Conservation (phyloP, 2,113 vertebrate species). For the Oryctolagus cuniculus region DNA sequence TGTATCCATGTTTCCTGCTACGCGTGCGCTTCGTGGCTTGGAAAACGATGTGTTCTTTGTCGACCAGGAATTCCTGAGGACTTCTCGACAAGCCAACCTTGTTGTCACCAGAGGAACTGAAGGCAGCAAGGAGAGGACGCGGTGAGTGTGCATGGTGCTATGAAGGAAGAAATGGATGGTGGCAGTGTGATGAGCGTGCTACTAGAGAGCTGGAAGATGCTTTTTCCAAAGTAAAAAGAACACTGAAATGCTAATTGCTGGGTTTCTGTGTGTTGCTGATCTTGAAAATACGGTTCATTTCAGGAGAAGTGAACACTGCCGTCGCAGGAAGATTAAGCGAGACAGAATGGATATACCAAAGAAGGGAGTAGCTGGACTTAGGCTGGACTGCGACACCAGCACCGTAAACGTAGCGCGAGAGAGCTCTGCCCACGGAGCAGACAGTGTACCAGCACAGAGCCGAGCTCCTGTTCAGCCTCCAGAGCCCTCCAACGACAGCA, state of each 20-base stretch:
- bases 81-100: conserved; percentile 97
- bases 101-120: conserved; percentile 96
- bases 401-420: conserved; percentile 88
- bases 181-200: conserved; percentile 98
- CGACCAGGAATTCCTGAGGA: conserved; percentile 97
- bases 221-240: conserved; percentile 95
- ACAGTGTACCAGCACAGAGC: conserved; percentile 86
- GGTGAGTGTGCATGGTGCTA: conserved; percentile 98
- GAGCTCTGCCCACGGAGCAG: conserved; percentile 94
- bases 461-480: conserved; percentile 86
- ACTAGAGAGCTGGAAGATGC: conserved; percentile 97
- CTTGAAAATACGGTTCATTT: conserved; percentile 99
- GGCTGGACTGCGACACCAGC: conserved; percentile 93
- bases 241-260: conserved; percentile 98
- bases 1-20: conserved; percentile 98
- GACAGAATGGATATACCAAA: conserved; percentile 97
- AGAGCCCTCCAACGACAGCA: conserved; percentile 90
- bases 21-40: conserved; percentile 98
- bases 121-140: conserved; percentile 91
- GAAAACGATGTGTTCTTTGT: conserved; percentile 97
- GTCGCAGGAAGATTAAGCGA: conserved; percentile 96
- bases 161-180: conserved; percentile 98
- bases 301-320: conserved; percentile 96
- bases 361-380: conserved; percentile 97
- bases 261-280: conserved; percentile 97